Conservation (phyloP, 2,113 vertebrate genomes). For the Kryptolebias marmoratus region DNA sequence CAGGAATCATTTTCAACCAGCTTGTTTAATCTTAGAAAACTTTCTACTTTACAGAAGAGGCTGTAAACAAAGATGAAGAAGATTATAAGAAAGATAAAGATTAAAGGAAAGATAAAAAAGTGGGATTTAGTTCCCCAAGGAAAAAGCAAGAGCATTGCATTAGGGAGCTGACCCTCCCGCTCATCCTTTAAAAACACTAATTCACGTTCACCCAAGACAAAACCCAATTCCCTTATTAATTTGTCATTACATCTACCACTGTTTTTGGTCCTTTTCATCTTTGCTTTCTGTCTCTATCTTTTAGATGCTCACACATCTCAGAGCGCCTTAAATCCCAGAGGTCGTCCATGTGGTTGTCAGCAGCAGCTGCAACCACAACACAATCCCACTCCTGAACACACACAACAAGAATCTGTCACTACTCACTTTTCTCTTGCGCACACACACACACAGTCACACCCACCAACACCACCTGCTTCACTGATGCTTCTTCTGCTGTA, state of each 20-base stretch:
- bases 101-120: neutral
- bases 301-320: conserved; percentile 2
- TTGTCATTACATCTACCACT: neutral
- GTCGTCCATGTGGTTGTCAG: conserved; percentile 48
- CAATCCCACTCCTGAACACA: conserved; percentile 19
- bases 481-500: conserved; percentile 38
- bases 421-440: neutral
- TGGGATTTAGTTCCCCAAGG: neutral
- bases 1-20: conserved; percentile 9
- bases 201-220: conserved; percentile 39
- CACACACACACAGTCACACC: conserved; percentile 38
- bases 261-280: conserved; percentile 17
- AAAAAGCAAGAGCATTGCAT: conserved; percentile 27
- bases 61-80: neutral
- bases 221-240: conserved; percentile 14
- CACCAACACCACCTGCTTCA: conserved; percentile 69
- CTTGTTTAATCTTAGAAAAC: conserved; percentile 15
- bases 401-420: conserved; percentile 39
- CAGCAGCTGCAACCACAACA: conserved; percentile 34
- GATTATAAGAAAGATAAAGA: neutral
- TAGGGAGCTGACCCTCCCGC: conserved; percentile 57
- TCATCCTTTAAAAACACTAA: conserved; percentile 37
- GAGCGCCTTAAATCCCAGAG: conserved; percentile 33
- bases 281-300: neutral
- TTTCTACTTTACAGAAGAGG: too few relatives aligned